Conservation (phyloP, 2,797 vertebrate species). For the Clamator glandarius region DNA sequence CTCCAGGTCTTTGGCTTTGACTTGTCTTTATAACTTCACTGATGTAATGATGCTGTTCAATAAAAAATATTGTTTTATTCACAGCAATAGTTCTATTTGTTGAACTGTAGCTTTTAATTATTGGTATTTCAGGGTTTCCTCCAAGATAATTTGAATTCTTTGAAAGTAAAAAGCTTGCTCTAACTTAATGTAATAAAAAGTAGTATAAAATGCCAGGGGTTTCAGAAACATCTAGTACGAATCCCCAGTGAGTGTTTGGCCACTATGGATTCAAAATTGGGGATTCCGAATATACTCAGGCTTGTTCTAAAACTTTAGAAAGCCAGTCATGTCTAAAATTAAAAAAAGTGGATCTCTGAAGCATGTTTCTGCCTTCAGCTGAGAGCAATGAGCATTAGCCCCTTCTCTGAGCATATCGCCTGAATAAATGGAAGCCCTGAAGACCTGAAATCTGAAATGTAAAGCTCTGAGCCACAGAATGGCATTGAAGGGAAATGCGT, state of each 20-base stretch:
- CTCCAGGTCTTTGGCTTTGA: neutral
- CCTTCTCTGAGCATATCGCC: neutral
- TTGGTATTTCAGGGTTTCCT: neutral
- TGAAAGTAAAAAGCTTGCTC: neutral
- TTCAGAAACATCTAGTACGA: neutral
- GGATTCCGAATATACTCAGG: neutral
- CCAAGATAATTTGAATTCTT: neutral
- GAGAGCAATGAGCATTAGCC: neutral
- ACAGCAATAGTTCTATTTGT: neutral
- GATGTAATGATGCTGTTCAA: neutral
- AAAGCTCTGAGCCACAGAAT: neutral
- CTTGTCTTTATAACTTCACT: neutral
- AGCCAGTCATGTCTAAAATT: too few relatives aligned
- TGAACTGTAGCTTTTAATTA: neutral
- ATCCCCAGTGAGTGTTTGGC: neutral
- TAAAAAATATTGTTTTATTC: neutral
- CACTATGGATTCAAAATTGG: neutral
- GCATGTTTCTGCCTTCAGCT: neutral
- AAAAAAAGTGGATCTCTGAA: neutral
- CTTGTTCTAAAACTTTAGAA: neutral
- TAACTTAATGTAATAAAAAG: neutral
- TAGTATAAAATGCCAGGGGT: neutral
- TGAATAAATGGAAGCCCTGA: neutral
- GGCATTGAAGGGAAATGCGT: neutral
- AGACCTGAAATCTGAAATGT: fast-evolving